Evolutionary conservation across 2,888 invertebrate genomes (phyloP).

Genomic region (Isotomurus palustris): DNA sequence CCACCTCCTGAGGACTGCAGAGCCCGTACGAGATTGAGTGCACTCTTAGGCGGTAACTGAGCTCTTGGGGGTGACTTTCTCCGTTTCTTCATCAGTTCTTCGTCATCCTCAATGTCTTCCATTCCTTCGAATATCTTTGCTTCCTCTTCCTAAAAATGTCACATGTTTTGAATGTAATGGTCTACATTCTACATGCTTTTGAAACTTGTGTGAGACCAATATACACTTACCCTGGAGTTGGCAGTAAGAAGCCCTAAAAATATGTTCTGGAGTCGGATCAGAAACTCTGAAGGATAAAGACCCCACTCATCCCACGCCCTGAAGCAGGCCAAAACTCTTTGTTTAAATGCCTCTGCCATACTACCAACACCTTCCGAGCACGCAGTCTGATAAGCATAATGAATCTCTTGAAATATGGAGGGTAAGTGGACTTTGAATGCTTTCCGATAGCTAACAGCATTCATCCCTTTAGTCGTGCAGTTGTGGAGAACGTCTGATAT

Average conservation of each 20-base stretch:
- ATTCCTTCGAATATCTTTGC: conserved; percentile 37
- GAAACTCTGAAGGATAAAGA: conserved; percentile 87
- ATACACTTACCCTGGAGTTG: conserved; percentile 35
- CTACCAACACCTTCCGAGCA: conserved; percentile 50
- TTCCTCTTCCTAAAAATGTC: conserved; percentile 31
- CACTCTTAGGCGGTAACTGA: conserved; percentile 40
- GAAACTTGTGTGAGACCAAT: too few relatives aligned
- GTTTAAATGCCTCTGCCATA: conserved; percentile 94
- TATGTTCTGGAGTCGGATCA: conserved; percentile 79
- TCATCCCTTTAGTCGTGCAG: conserved; percentile 90
- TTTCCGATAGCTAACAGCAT: conserved; percentile 87
- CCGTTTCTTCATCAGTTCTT: conserved; percentile 46
- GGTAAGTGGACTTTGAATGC: conserved; percentile 80
- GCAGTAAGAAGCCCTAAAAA: conserved; percentile 69
- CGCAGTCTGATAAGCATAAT: conserved; percentile 59
- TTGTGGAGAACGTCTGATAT: conserved; percentile 96
- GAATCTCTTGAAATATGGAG: conserved; percentile 71
- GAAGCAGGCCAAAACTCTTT: conserved; percentile 80
- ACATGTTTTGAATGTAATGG: background rate
- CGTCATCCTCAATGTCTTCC: conserved; percentile 49
- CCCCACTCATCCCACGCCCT: conserved; percentile 98
- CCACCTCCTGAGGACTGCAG: conserved; percentile 31
- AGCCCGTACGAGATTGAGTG: conserved; percentile 39
- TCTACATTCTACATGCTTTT: background rate
- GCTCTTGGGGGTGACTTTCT: conserved; percentile 41